phyloP scores from a whole-genome alignment of 2,888 invertebrate genomes.

The Cosmia pyralina region DNA sequence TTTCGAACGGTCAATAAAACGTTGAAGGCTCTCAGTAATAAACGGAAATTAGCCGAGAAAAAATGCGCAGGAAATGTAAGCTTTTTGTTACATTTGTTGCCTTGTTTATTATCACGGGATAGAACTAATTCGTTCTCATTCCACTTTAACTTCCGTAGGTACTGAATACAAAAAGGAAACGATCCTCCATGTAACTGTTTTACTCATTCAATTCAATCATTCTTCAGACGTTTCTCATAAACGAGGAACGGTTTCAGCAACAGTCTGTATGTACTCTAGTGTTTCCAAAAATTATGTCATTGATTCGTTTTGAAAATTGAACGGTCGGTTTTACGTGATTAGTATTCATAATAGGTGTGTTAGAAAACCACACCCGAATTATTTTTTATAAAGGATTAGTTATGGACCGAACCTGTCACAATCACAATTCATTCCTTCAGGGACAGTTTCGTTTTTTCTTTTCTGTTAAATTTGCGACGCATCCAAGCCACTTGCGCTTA shows the following conservation, averaged over 20 bases:
- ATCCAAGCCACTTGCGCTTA: slow-evolving; percentile 2
- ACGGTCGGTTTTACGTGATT: not conserved
- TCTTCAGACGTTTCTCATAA: not conserved
- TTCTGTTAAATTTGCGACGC: slow-evolving; percentile 2
- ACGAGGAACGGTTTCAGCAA: slow-evolving; percentile 13
- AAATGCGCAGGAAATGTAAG: slow-evolving; percentile 54
- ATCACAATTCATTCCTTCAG: not conserved
- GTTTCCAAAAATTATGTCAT: slow-evolving; percentile 5
- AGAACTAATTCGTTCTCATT: slow-evolving; percentile 44
- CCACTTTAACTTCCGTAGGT: slow-evolving; percentile 17
- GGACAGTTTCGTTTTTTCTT: not conserved
- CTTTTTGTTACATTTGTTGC: slow-evolving; percentile 55
- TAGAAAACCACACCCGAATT: not conserved
- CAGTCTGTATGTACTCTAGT: slow-evolving; percentile 44
- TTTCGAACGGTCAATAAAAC: slow-evolving; percentile 80
- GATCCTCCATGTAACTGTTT: slow-evolving; percentile 8
- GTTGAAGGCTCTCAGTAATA: slow-evolving; percentile 72
- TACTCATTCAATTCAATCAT: slow-evolving; percentile 16
- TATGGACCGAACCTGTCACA: not conserved
- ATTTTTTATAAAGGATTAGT: not conserved
- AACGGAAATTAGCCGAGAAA: slow-evolving; percentile 70
- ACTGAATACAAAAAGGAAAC: slow-evolving; percentile 28
- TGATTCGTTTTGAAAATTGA: slow-evolving; percentile 3
- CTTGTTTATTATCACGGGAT: slow-evolving; percentile 48
- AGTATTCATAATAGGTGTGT: not conserved